phyloP scores from a whole-genome alignment of 2,113 vertebrate genomes.

The Hylia prasina region DNA sequence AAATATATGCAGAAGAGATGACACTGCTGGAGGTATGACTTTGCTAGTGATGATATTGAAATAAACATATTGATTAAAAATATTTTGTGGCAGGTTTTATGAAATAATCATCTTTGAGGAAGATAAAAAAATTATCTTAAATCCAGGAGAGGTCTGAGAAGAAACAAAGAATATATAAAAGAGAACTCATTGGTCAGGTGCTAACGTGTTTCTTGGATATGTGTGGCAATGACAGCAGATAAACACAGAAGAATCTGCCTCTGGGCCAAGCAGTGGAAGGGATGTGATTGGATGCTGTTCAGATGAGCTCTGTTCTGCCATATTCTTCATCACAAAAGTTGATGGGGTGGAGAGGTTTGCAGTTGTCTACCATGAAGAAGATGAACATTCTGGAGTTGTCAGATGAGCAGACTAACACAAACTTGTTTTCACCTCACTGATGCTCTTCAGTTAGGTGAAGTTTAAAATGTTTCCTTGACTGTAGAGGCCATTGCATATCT shows the following conservation, averaged over 20 bases:
- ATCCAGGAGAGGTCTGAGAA: not conserved
- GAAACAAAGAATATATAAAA: not conserved
- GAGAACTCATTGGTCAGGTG: not conserved
- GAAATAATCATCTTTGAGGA: not conserved
- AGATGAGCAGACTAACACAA: not conserved
- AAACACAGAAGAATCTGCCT: not conserved
- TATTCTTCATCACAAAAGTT: not conserved
- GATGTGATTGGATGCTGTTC: not conserved
- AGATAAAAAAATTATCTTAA: not conserved
- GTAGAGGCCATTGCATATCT: not conserved
- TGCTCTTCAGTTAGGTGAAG: not conserved
- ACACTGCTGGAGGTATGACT: constrained; percentile 75
- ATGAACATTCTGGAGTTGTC: not conserved
- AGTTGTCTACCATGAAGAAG: not conserved
- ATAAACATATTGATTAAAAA: not conserved
- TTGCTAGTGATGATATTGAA: not conserved
- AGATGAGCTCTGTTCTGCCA: not conserved
- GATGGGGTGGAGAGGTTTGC: not conserved
- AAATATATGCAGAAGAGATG: constrained; percentile 60
- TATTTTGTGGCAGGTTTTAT: not conserved
- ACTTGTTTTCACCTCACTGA: not conserved
- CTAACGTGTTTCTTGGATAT: not conserved
- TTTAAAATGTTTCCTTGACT: not conserved
- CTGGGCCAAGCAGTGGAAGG: not conserved
- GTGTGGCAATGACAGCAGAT: not conserved